These are phyloP conservation scores for pig (Sus scrofa) DNA, from an alignment of 2,113 vertebrate species.

Conservation along the genomic window DNA sequence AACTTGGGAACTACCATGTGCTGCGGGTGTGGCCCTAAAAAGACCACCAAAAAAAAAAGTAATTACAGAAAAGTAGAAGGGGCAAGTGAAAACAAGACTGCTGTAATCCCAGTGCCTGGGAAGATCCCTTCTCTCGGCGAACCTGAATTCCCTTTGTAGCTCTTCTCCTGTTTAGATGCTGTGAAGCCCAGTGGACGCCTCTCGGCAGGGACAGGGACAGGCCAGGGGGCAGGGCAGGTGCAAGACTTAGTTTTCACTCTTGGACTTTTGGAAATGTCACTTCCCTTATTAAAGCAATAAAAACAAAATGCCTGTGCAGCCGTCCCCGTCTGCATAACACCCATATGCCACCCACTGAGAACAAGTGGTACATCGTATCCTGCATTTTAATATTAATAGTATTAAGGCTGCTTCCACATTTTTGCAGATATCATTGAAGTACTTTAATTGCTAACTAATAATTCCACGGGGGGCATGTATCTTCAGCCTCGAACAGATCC, in stretches of 20 bases:
- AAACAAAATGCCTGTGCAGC: neutral
- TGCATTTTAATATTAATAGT: neutral
- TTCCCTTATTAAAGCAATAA: conserved; percentile 4
- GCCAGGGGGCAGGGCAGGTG: neutral
- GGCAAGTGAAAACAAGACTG: neutral
- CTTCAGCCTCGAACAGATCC: neutral
- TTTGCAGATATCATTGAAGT: neutral
- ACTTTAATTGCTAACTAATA: conserved; percentile 5
- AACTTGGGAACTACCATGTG: too few species aligned
- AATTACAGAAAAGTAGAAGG: conserved; percentile 8
- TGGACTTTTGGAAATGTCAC: neutral
- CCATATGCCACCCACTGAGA: fast-evolving
- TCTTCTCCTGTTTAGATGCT: fast-evolving
- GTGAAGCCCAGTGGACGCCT: fast-evolving
- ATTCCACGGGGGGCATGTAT: neutral
- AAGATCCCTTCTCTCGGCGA: neutral
- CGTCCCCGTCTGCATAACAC: too few species aligned
- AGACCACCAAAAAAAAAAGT: neutral
- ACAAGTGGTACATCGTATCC: neutral
- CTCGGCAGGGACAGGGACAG: neutral
- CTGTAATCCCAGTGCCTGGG: too few species aligned
- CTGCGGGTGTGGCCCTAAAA: too few species aligned
- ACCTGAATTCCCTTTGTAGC: fast-evolving
- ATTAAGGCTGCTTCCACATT: neutral
- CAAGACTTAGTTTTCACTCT: neutral